Evolutionary conservation across 2,888 invertebrate species (phyloP).

Genomic region (Pherbina coryleti): DNA sequence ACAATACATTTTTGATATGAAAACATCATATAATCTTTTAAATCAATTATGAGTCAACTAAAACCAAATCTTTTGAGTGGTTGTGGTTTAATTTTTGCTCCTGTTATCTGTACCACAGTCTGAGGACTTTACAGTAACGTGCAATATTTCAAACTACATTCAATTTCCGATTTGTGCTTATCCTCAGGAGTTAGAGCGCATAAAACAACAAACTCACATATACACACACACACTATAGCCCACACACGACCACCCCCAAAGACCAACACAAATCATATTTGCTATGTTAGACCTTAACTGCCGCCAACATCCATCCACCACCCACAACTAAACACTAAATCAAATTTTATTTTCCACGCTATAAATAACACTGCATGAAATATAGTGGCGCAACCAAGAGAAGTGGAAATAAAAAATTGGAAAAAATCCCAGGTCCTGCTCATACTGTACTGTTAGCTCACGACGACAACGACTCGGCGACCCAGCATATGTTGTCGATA

Average conservation of each 20-base stretch:
- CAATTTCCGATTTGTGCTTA: conserved; percentile 13
- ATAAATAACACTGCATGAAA: conserved; percentile 34
- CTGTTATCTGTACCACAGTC: no score
- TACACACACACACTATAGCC: neutral
- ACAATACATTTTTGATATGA: no score
- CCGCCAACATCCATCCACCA: neutral
- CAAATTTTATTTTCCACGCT: conserved; percentile 67
- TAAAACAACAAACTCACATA: neutral
- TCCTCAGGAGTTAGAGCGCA: neutral
- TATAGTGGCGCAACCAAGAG: neutral
- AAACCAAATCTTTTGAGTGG: no score
- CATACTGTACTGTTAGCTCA: conserved; percentile 35
- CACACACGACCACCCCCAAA: neutral
- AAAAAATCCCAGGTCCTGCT: neutral
- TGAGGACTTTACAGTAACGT: no score
- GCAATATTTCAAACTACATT: conserved; percentile 6
- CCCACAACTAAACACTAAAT: conserved; percentile 59
- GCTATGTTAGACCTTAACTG: conserved; percentile 22
- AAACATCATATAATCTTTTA: no score
- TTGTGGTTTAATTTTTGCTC: no score
- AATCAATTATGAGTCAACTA: no score
- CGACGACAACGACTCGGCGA: conserved; percentile 42
- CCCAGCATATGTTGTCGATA: conserved; percentile 65
- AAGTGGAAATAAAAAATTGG: neutral
- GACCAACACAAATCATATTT: conserved; percentile 23